Evolutionary conservation across 2,888 invertebrate genomes (phyloP).

Genomic region (Melitaea athalia): DNA sequence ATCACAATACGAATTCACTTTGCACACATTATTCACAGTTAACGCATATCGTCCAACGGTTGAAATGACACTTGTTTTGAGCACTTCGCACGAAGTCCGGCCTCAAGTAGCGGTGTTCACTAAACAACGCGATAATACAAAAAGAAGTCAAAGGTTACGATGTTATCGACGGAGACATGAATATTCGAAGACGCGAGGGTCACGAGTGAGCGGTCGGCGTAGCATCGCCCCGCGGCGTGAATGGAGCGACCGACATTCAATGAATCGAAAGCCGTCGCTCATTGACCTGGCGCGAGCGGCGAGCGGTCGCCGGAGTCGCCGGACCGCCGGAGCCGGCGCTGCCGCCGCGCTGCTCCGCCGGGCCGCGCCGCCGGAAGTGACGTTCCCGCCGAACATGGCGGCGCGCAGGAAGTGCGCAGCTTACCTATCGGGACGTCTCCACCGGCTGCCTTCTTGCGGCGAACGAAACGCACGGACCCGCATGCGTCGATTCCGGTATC

Average conservation of each 20-base stretch:
- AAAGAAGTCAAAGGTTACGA: constrained; percentile 80
- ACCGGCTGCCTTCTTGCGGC: constrained; percentile 52
- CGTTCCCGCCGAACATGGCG: constrained; percentile 79
- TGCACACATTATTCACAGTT: constrained; percentile 73
- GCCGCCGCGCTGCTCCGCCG: constrained; percentile 51
- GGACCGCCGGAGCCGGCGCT: constrained; percentile 52
- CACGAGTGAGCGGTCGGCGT: constrained; percentile 78
- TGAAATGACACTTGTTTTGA: constrained; percentile 70
- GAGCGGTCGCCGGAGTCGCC: constrained; percentile 63
- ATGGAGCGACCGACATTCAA: constrained; percentile 81
- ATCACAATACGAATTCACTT: constrained; percentile 73
- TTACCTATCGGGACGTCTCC: constrained; percentile 79
- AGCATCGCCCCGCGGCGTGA: constrained; percentile 77
- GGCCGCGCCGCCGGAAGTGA: constrained; percentile 72
- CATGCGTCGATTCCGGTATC: constrained; percentile 70
- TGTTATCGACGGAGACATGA: constrained; percentile 81
- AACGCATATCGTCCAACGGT: constrained; percentile 56
- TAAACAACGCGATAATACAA: constrained; percentile 78
- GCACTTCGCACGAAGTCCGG: constrained; percentile 75
- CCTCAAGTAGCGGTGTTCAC: constrained; percentile 67
- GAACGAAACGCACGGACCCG: constrained; percentile 60
- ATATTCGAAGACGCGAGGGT: constrained; percentile 82
- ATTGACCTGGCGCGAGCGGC: constrained; percentile 64
- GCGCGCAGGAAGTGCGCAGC: constrained; percentile 83
- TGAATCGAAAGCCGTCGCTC: constrained; percentile 79